Base-by-base conservation (phyloP, 2,113 vertebrate genomes). In the Empidonax alnorum region DNA sequence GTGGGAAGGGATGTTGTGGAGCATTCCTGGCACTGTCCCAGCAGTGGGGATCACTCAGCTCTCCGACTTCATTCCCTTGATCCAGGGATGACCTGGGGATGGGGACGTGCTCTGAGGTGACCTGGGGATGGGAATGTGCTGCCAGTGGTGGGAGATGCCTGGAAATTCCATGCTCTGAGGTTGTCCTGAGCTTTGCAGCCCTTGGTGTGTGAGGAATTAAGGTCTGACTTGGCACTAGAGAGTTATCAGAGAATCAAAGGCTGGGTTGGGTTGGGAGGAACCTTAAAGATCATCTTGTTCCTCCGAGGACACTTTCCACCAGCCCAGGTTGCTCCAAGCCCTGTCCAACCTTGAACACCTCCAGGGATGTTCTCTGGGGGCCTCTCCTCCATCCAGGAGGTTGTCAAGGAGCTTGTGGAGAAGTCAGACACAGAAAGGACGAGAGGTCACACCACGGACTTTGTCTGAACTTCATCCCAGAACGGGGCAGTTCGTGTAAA, bases 311-410 rank as follows among this genome's bases (percentile, higher is more conserved):
- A 20, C 27, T 23, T 89, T 33, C 37, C 59, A 7, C 30, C 10
- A 8, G 10, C 17, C 27, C 31, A 44, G 42, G 35, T 1, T 52
- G 22, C 44, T 66, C 77, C 59, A 50, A 74, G 44, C 37, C 37
- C 16, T 0, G 1, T 50, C 44, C 46, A 39, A 0, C 52, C 52
- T 33, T 16, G 19, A 6, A 10, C 44, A 23, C 52, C 52, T 10
- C 37, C 37, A n/a, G 77, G 23, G 23, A 52, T 59, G n/a, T 23
- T 24, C 9, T 14, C 10, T 24, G 39, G 33, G 23, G 12, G 4
- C 49, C 3, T 6, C 12, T n/a, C 6, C 18, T 74, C 7, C 0
- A 0, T 25, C 52, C 23, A 37, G 44, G 72, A 68, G 13, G 2
- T 41, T 4, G 0, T 33, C n/a, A 16, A 17, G 56, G 71, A 23